phyloP scores from a whole-genome alignment of 2,888 invertebrate species.

The Eurytoma californica region DNA sequence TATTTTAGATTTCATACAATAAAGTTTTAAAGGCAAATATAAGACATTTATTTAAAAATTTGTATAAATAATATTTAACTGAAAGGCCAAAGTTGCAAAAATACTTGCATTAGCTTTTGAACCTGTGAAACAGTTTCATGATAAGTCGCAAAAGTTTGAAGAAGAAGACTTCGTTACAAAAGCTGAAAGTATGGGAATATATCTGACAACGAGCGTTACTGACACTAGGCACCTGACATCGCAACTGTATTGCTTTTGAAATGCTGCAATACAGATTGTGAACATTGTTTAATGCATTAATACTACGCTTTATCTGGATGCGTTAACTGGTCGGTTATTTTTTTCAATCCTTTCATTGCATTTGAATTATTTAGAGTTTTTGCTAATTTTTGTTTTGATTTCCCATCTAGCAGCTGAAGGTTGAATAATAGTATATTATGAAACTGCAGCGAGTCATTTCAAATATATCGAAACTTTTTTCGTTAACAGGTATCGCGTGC shows the following conservation, averaged over 20 bases:
- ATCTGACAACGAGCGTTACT: slow-evolving; percentile 20
- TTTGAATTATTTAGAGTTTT: too few species aligned
- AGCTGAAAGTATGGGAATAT: slow-evolving; percentile 22
- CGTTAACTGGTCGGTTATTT: neutral
- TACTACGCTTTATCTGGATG: slow-evolving; percentile 37
- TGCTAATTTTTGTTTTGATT: too few species aligned
- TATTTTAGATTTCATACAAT: too few species aligned
- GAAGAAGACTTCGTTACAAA: slow-evolving; percentile 43
- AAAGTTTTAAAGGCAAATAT: too few species aligned
- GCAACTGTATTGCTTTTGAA: slow-evolving; percentile 39
- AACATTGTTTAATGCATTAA: slow-evolving; percentile 36
- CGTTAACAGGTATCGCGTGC: too few species aligned
- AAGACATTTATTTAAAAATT: too few species aligned
- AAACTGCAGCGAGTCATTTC: too few species aligned
- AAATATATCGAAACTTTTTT: too few species aligned
- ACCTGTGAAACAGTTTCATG: slow-evolving; percentile 1
- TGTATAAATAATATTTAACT: neutral
- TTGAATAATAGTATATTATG: too few species aligned
- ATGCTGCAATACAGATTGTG: slow-evolving; percentile 43
- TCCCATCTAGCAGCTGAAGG: too few species aligned
- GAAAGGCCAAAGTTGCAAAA: neutral
- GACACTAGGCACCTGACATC: slow-evolving; percentile 11
- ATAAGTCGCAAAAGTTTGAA: slow-evolving; percentile 23
- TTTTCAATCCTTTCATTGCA: too few species aligned
- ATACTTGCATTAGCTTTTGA: slow-evolving; percentile 13